These are phyloP conservation scores for Conus ventricosus DNA, from an alignment of 1,140 invertebrate species.

Conservation along the genomic window DNA sequence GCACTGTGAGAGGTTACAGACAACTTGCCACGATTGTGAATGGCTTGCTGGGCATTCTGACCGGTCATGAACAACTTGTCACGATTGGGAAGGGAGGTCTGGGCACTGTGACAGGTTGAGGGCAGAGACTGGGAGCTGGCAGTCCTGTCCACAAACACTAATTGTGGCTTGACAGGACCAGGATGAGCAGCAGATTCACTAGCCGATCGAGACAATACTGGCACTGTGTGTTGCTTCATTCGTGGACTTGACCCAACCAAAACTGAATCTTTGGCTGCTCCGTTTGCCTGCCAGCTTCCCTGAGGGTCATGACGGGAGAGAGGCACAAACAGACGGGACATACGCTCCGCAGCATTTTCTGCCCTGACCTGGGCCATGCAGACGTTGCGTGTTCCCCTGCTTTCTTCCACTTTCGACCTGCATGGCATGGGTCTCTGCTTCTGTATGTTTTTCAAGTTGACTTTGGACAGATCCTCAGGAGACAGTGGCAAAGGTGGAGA, in stretches of 20 bases:
- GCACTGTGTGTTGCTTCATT: background rate
- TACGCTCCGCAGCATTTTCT: background rate
- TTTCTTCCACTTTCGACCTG: background rate
- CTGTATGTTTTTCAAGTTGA: background rate
- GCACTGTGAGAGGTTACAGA: no score
- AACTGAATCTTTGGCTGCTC: background rate
- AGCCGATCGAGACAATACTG: background rate
- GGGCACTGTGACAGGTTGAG: background rate
- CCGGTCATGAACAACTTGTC: no score
- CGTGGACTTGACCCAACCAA: background rate
- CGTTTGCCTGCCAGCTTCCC: background rate
- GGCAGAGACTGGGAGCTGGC: background rate
- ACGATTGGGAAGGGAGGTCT: background rate
- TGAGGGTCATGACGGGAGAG: background rate
- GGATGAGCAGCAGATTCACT: background rate
- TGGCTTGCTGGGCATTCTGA: background rate
- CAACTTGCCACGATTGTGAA: background rate
- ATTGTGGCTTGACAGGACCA: background rate
- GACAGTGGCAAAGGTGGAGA: conserved; percentile 65
- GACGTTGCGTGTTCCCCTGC: background rate
- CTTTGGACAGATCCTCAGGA: conserved; percentile 51
- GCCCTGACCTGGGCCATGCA: conserved; percentile 15
- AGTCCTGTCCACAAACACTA: background rate
- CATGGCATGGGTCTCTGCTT: background rate
- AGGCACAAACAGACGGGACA: background rate